Evolutionary conservation across 2,113 vertebrate species (phyloP), one percentile per base, ranked within the genome.

Genomic region (Coreoperca whiteheadi): DNA sequence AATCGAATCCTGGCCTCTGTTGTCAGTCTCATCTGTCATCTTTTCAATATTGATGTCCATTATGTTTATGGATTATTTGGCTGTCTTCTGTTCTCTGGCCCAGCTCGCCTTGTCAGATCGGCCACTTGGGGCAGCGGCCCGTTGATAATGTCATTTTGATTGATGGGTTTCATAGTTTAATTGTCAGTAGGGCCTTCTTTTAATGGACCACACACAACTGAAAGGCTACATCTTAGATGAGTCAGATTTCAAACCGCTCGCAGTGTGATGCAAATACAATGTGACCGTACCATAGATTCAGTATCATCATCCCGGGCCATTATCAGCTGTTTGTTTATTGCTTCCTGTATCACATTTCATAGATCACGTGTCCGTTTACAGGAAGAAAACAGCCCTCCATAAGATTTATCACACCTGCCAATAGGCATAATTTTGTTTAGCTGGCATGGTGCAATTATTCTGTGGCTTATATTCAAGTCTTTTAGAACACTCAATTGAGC

Each of bases 41-140:
- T 92, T 92, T 89, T 94, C 87, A 88, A 93, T 94, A 93, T 91
- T 90, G 89, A 93, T 90, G 88, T 89, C 92, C 88, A 90, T 93
- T 92, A 93, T 90, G 88, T 90, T 90, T 93, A 91, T 92, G 86
- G 92, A 92, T 94, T 88, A 89, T 90, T 92, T 81, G 77, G 74
- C 85, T 66, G 77, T 85, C 90, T 89, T 88, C 79, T 86, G 79
- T 86, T 85, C 86, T 80, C 76, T 85, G 69, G 89, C 83, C 80
- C 78, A 0, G 80, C 82, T 88, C 78, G 12, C 83, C 81, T 73
- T 82, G 85, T 92, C 86, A 50, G 75, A 88, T 89, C 76, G 54
- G 89, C 85, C 91, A 89, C 90, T 84, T 53, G 91, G 91, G 89
- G 84, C 86, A 82, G 84, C n/a, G 56, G 81, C 87, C 76, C 57